Conservation (phyloP, 2,113 vertebrate genomes). For the Addax nasomaculatus region DNA sequence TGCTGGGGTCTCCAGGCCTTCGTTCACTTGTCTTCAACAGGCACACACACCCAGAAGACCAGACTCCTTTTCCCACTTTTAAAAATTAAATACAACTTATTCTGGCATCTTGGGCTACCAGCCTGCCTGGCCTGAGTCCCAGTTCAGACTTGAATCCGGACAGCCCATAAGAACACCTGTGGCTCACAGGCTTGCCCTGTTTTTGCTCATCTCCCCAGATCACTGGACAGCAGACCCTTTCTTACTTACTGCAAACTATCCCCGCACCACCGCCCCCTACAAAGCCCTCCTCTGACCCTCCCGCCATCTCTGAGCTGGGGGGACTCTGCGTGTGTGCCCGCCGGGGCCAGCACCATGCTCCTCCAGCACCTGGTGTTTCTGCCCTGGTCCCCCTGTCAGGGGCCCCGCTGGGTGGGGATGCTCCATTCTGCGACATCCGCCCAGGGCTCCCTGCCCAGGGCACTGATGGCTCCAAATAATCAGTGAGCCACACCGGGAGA, state of each 20-base stretch:
- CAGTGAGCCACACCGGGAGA: accelerated
- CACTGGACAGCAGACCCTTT: neutral
- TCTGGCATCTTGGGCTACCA: neutral
- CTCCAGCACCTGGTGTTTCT: neutral
- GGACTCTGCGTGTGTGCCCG: neutral
- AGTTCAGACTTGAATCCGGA: neutral
- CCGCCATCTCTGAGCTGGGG: neutral
- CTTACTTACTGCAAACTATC: neutral
- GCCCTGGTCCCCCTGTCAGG: neutral
- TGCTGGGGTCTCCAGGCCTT: neutral
- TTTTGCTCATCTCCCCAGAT: neutral
- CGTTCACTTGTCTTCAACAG: neutral
- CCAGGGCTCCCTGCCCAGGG: neutral
- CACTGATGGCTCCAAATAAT: neutral
- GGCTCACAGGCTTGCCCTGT: neutral
- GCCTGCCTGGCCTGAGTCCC: neutral
- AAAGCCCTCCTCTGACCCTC: neutral
- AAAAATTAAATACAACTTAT: neutral
- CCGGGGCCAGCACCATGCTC: neutral
- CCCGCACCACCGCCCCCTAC: accelerated
- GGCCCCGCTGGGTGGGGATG: neutral
- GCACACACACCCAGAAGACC: neutral
- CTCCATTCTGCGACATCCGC: neutral
- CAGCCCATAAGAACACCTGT: neutral
- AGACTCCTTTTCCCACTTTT: neutral